Percentiles rank a stretch among this genome's conserved stretches.
Conservation (phyloP, 92 coral and sea anemone genomes). For the Zoanthus gigantus region DNA sequence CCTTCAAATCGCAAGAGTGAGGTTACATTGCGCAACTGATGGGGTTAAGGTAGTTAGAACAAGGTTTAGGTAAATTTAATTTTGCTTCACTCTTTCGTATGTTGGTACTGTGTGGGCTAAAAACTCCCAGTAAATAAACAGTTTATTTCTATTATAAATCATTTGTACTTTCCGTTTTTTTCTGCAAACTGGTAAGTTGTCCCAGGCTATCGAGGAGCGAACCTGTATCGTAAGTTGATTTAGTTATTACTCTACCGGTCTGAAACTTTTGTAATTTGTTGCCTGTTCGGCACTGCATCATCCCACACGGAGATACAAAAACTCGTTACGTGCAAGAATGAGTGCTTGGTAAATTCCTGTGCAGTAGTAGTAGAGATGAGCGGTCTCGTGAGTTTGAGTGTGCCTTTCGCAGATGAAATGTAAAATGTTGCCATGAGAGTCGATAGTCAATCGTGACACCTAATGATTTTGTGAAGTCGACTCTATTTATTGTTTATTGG, state of each 20-base stretch:
- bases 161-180: background rate
- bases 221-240: background rate
- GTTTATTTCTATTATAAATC: background rate
- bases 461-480: too few relatives aligned
- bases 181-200: background rate
- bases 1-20: background rate
- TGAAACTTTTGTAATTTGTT: background rate
- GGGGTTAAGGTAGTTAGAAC: background rate
- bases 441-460: too few relatives aligned
- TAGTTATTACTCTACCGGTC: background rate
- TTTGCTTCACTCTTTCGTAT: background rate
- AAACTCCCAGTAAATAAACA: background rate
- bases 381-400: too few relatives aligned
- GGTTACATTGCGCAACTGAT: background rate
- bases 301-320: too few relatives aligned
- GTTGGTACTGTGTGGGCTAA: background rate
- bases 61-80: background rate
- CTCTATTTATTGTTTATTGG: too few relatives aligned
- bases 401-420: too few relatives aligned
- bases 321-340: too few relatives aligned
- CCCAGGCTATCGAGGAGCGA: background rate
- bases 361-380: too few relatives aligned
- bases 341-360: too few relatives aligned
- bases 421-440: too few relatives aligned
- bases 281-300: background rate